phyloP scores from a whole-genome alignment of 2,888 invertebrate species.

The Sinopyrophorus schimmeli region DNA sequence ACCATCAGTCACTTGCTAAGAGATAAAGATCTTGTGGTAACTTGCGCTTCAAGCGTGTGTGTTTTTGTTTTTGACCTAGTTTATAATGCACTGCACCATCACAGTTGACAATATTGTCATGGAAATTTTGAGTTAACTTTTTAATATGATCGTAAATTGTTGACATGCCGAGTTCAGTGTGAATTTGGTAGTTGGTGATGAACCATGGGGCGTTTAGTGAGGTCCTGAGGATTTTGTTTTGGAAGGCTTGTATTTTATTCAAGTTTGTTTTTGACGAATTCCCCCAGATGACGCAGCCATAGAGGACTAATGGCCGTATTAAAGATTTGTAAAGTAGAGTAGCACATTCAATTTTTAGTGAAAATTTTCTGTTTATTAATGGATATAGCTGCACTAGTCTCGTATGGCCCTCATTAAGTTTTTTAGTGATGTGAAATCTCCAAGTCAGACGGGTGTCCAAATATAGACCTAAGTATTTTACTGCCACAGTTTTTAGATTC shows the following conservation, averaged over 20 bases:
- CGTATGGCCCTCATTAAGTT: conserved; percentile 4
- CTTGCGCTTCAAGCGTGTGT: conserved; percentile 2
- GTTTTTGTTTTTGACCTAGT: conserved; percentile 3
- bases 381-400: background rate
- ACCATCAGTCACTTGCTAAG: no score
- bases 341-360: background rate
- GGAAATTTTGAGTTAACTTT: conserved; percentile 4
- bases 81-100: conserved; percentile 1
- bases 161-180: background rate
- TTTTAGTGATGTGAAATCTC: conserved; percentile 4
- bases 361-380: background rate
- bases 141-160: conserved; percentile 4
- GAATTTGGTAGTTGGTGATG: background rate
- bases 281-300: conserved; percentile 3
- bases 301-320: background rate
- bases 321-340: conserved; percentile 3
- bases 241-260: conserved; percentile 2
- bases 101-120: conserved; percentile 1
- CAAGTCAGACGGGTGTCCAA: background rate
- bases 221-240: conserved; percentile 13
- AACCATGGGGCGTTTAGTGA: conserved; percentile 2
- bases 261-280: conserved; percentile 5
- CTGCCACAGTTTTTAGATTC: background rate
- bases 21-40: conserved; percentile 7
- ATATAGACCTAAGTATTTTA: conserved; percentile 7